Evolutionary conservation across 2,113 vertebrate species (phyloP).

Genomic region (Saccopteryx bilineata): DNA sequence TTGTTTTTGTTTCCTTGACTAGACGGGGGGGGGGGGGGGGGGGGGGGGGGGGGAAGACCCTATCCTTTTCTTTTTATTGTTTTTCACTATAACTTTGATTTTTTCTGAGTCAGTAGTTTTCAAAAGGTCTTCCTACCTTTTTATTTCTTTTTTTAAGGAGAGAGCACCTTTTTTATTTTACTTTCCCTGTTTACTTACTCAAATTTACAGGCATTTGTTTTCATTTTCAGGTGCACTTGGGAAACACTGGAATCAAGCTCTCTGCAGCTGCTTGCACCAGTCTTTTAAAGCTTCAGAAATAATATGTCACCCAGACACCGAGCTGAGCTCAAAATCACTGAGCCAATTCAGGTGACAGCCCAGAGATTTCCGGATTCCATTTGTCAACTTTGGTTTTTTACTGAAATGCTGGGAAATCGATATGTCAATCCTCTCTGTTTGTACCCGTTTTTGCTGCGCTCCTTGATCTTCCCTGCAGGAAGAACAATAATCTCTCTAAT

Average conservation of each 20-base stretch:
- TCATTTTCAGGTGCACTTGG: conserved; percentile 38
- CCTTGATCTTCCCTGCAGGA: conserved; percentile 98
- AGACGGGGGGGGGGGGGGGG: no score
- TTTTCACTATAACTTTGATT: background rate
- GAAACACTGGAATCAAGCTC: background rate
- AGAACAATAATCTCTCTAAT: conserved; percentile 99
- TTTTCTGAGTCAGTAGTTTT: background rate
- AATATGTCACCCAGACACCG: conserved; percentile 59
- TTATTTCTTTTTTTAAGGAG: background rate
- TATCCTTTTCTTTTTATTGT: background rate
- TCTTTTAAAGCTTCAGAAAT: conserved; percentile 62
- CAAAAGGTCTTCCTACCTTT: conserved; percentile 10
- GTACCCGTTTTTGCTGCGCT: conserved; percentile 91
- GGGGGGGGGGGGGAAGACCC: background rate
- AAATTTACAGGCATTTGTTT: conserved; percentile 52
- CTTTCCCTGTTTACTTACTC: conserved; percentile 22
- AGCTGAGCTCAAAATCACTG: conserved; percentile 69
- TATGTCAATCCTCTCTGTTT: conserved; percentile 95
- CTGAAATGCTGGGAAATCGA: conserved; percentile 93
- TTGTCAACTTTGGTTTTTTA: conserved; percentile 87
- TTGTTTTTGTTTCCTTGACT: conserved; percentile 30
- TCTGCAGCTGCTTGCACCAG: background rate
- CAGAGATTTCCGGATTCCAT: conserved; percentile 85
- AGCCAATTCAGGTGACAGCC: conserved; percentile 72
- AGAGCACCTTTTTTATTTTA: background rate